These are phyloP conservation scores for Drosophila nannoptera DNA, from an alignment of 1,140 invertebrate genomes.

Conservation along the genomic window DNA sequence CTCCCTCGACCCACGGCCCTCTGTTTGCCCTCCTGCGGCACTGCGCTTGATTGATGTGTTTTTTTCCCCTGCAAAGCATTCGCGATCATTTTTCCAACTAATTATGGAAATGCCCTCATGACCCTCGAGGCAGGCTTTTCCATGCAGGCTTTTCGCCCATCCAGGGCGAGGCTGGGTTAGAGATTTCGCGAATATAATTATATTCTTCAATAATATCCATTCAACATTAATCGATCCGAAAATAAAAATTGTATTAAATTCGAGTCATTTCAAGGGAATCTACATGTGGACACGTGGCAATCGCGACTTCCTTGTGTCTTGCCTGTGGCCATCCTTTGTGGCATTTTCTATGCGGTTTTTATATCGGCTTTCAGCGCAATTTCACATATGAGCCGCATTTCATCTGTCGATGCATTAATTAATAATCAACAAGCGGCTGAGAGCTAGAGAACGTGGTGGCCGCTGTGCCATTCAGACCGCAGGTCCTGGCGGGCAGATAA, in stretches of 20 bases:
- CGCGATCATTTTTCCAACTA: slow-evolving; percentile 58
- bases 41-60: slow-evolving; percentile 60
- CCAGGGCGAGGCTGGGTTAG: too few relatives aligned
- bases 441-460: neutral
- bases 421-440: slow-evolving; percentile 47
- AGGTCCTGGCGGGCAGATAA: slow-evolving; percentile 30
- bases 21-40: neutral
- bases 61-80: slow-evolving; percentile 34
- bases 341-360: slow-evolving; percentile 9
- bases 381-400: slow-evolving; percentile 15
- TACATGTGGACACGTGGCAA: too few relatives aligned
- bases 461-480: slow-evolving; percentile 28
- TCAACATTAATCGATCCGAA: too few relatives aligned
- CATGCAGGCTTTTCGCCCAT: too few relatives aligned
- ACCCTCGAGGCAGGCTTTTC: slow-evolving; percentile 22
- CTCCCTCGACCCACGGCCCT: neutral
- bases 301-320: neutral
- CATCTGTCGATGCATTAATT: slow-evolving; percentile 52
- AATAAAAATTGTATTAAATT: too few relatives aligned
- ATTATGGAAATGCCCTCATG: slow-evolving; percentile 11
- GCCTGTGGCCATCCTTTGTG: neutral
- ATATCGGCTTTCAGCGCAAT: slow-evolving; percentile 31
- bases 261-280: too few relatives aligned
- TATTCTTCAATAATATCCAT: too few relatives aligned
- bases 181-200: too few relatives aligned